Percentiles rank a stretch among this genome's conserved stretches.
Conservation (phyloP, 2,888 invertebrate species). For the Archaeoteleia sp. region DNA sequence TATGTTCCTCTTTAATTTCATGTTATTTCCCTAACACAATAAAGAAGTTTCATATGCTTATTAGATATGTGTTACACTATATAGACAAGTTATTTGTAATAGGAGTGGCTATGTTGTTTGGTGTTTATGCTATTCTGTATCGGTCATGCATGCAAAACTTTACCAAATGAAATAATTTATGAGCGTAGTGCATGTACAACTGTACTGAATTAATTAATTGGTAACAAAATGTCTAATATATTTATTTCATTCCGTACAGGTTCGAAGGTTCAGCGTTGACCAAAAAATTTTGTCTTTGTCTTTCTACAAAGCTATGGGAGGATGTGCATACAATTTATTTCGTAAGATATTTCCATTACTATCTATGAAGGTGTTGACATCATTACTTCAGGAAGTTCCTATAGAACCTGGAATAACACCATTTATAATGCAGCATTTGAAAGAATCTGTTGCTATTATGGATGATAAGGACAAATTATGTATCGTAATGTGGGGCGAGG, state of each 20-base stretch:
- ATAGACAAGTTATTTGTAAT: too few species aligned
- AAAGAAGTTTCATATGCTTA: too few species aligned
- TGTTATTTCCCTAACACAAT: too few species aligned
- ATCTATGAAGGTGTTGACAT: neutral
- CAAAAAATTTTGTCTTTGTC: neutral
- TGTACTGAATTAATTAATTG: too few species aligned
- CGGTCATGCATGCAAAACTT: too few species aligned
- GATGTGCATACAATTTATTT: neutral
- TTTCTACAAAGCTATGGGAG: conserved; percentile 7
- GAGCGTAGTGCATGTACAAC: too few species aligned
- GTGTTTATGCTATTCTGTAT: too few species aligned
- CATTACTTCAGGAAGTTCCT: neutral
- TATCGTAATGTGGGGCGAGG: conserved; percentile 5
- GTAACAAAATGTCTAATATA: too few species aligned
- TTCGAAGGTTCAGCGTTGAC: neutral
- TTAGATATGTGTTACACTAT: too few species aligned
- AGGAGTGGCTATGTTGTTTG: too few species aligned
- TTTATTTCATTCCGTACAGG: neutral
- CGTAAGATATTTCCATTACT: conserved; percentile 2
- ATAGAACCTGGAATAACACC: conserved; percentile 2
- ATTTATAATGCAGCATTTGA: neutral
- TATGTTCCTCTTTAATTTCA: too few species aligned
- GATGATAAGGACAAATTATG: neutral
- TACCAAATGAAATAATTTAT: too few species aligned
- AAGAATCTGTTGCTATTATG: neutral